Percentiles rank a stretch among this genome's conserved stretches.
phyloP scores from a whole-genome alignment of 2,797 vertebrate genomes.

The Myotis myotis region DNA sequence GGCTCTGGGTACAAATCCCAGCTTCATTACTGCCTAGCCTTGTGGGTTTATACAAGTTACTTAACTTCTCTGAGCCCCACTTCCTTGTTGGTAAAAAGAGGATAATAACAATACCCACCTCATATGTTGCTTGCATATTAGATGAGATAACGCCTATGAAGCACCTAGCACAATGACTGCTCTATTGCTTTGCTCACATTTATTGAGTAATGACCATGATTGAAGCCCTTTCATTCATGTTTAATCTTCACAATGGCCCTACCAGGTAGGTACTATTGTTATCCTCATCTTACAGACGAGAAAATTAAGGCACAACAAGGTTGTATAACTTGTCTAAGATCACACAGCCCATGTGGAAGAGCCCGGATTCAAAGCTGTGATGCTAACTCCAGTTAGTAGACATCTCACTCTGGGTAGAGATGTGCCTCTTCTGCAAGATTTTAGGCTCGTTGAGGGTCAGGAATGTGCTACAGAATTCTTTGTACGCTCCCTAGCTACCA shows the following conservation, averaged over 20 bases:
- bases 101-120: too few relatives aligned
- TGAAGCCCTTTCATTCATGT: not conserved
- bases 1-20: not conserved
- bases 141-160: not conserved
- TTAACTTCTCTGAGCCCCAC: slow-evolving; percentile 34
- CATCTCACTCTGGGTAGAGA: not conserved
- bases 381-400: not conserved
- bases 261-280: not conserved
- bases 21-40: not conserved
- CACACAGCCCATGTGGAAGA: not conserved
- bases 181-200: not conserved
- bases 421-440: not conserved
- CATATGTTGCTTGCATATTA: not conserved
- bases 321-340: not conserved
- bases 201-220: not conserved
- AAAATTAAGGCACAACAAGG: not conserved
- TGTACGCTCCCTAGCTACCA: not conserved
- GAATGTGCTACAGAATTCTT: not conserved
- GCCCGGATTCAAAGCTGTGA: not conserved
- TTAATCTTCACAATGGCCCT: not conserved
- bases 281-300: not conserved
- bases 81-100: not conserved
- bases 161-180: not conserved
- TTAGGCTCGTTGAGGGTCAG: not conserved
- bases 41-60: not conserved